Base-by-base conservation (phyloP, 2,888 invertebrate species). In the Sarcophaga subvicina region DNA sequence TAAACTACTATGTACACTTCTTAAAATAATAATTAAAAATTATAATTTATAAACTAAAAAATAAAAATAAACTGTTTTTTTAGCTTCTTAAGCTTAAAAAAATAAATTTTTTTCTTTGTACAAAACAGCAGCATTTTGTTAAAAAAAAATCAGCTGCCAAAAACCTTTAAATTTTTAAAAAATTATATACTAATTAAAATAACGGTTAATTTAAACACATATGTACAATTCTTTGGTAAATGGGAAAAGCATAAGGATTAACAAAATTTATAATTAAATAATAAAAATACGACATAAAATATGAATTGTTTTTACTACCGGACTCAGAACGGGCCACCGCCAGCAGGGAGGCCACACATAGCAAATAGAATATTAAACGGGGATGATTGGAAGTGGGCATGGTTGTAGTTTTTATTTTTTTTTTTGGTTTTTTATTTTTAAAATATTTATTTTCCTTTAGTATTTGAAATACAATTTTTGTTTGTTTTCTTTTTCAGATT, bases 281-380 rank as follows among this genome's bases (percentile, higher is more conserved):
- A 88, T 91, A 92, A 84, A 92, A 92, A 88, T 92, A 92, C 54
- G 91, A 91, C 91, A 92, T 90, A 87, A 92, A 91, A 72, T 88
- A 87, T 20, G 88, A 83, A 83, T 86, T 82, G 69, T 75, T 88
- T 76, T 90, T 89, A 91, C 90, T 91, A 92, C 92, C 92, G 88
- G 91, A 89, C 88, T 92, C 92, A 78, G 92, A 90, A 85, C 90
- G 90, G 62, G 90, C 90, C 70, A 92, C 91, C 66, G 92, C 92
- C 87, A 92, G 75, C 27, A 92, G 88, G 22, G 92, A 92, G 72
- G 91, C 91, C 71, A 90, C 91, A 78, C 92, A 92, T 67, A 92
- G 88, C 80, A 92, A 80, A 81, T 92, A 92, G 88, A 92, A 92
- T 85, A 92, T 89, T 71, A 91, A 86, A 47, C 92, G 92, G 81